These are phyloP conservation scores for Equus quagga DNA, from an alignment of 2,113 vertebrate genomes.

Conservation along the genomic window DNA sequence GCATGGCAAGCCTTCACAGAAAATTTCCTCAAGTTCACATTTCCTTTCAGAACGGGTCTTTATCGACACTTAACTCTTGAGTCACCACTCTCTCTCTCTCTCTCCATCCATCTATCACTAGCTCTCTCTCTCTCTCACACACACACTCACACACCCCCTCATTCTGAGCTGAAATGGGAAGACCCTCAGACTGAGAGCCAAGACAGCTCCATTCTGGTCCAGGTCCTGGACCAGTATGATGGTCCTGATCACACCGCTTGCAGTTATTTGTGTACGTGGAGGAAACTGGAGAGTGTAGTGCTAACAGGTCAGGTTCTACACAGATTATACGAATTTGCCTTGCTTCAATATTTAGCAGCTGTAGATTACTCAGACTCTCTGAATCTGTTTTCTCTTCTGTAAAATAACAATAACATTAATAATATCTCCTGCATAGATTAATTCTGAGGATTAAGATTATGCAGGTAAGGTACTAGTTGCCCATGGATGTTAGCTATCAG, in stretches of 20 bases:
- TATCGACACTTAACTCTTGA: conserved; percentile 62
- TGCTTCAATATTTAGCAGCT: neutral
- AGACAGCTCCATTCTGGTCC: neutral
- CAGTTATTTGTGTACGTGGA: neutral
- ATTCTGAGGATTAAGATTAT: neutral
- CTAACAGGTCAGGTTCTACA: neutral
- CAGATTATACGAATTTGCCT: neutral
- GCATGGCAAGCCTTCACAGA: conserved; percentile 22
- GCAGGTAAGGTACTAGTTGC: neutral
- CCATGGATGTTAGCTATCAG: neutral
- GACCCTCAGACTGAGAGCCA: neutral
- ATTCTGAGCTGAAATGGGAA: conserved; percentile 6
- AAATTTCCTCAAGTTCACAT: conserved; percentile 62
- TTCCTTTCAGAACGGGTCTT: conserved; percentile 36
- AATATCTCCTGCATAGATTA: neutral
- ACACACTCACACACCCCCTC: neutral
- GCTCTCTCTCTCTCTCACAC: neutral
- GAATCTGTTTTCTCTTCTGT: conserved; percentile 28
- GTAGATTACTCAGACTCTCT: neutral
- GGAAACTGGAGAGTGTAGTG: neutral
- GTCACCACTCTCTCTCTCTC: neutral
- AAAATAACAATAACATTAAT: neutral
- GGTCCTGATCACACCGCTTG: neutral
- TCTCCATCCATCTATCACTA: no score
- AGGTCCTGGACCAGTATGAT: neutral